phyloP scores from a whole-genome alignment of 2,113 vertebrate species.

The Microcebus murinus region DNA sequence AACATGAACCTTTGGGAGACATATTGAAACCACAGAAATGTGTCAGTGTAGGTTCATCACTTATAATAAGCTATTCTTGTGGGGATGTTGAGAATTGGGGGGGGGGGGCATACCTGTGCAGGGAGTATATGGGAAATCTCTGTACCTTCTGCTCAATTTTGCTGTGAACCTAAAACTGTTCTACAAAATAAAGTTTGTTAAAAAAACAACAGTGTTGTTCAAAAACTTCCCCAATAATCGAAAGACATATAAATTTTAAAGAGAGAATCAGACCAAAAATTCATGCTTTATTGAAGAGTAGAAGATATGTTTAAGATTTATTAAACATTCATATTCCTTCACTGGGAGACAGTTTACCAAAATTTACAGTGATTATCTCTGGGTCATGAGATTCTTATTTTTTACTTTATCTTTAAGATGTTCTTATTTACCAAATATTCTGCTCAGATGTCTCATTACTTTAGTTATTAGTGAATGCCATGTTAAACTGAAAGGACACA shows the following conservation, averaged over 20 bases:
- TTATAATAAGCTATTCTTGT: not conserved
- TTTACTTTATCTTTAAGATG: not conserved
- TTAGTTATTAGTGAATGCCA: not conserved
- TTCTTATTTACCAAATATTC: not conserved
- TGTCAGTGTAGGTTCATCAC: not conserved
- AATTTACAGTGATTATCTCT: not conserved
- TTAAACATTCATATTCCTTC: not conserved
- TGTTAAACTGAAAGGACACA: constrained; percentile 1
- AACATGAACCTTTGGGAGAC: not conserved
- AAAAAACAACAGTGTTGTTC: not conserved
- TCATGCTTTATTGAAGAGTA: not conserved
- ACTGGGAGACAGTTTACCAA: not conserved
- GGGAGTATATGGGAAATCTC: not conserved
- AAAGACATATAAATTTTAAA: not conserved
- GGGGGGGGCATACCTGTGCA: too few relatives aligned
- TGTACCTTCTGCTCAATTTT: not conserved
- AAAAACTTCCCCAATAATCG: not conserved
- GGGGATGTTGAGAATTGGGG: too few relatives aligned
- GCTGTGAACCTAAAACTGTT: not conserved
- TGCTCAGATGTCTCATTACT: not conserved
- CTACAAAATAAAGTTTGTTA: not conserved
- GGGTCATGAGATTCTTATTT: not conserved
- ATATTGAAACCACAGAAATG: not conserved
- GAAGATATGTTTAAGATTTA: not conserved
- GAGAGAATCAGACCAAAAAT: not conserved